These are phyloP conservation scores for Parnassius glacialis DNA, from an alignment of 2,888 invertebrate species.

Conservation along the genomic window DNA sequence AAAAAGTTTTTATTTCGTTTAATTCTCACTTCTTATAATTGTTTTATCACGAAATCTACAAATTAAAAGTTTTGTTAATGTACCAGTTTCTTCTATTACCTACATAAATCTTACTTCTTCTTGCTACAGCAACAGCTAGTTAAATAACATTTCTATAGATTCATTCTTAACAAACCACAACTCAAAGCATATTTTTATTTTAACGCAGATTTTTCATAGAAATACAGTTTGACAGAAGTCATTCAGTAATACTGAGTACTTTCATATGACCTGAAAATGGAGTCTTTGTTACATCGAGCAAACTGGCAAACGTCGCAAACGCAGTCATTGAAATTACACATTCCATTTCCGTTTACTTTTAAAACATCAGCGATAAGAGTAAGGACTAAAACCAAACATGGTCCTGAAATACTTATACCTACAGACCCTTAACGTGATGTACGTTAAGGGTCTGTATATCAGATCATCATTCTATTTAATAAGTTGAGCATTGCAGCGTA, in stretches of 20 bases:
- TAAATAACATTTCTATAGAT: conserved; percentile 7
- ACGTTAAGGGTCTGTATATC: too few species aligned
- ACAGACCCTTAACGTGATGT: too few species aligned
- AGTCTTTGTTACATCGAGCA: conserved; percentile 61
- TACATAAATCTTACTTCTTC: too few species aligned
- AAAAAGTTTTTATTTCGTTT: too few species aligned
- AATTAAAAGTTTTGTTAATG: too few species aligned
- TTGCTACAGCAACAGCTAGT: neutral
- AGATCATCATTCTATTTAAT: too few species aligned
- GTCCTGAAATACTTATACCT: too few species aligned
- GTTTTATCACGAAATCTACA: too few species aligned
- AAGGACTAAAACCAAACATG: too few species aligned
- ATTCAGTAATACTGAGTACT: conserved; percentile 53
- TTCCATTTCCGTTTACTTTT: neutral
- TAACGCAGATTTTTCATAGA: conserved; percentile 50
- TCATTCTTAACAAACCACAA: conserved; percentile 19
- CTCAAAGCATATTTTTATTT: conserved; percentile 13
- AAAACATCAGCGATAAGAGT: neutral
- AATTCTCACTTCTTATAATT: too few species aligned
- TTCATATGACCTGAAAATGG: conserved; percentile 68
- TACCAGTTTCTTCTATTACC: too few species aligned
- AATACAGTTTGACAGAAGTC: conserved; percentile 51
- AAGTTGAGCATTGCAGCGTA: too few species aligned
- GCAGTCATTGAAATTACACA: conserved; percentile 65
- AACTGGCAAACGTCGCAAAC: conserved; percentile 62